A percentile compares a stretch with the other conserved stretches of the same genome.
Conservation (phyloP, 2,113 vertebrate species). For the Callipepla squamata region DNA sequence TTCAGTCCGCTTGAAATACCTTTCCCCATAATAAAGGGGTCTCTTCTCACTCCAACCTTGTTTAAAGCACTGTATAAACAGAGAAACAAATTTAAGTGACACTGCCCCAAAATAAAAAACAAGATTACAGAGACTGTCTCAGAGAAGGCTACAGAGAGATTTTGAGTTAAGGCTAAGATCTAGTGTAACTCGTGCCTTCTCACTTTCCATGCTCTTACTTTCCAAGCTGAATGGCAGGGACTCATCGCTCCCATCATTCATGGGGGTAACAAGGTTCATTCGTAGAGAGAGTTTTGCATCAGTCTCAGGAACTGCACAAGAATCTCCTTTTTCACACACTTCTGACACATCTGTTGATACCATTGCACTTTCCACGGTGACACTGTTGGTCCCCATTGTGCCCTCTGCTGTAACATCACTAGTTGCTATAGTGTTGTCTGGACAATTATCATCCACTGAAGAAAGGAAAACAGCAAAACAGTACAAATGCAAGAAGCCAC, state of each 20-base stretch:
- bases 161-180: background rate
- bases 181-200: background rate
- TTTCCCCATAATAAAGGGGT: constrained; percentile 28
- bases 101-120: constrained; percentile 11
- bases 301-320: constrained; percentile 33
- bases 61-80: constrained; percentile 45
- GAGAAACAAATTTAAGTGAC: constrained; percentile 37
- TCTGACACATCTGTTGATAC: constrained; percentile 78
- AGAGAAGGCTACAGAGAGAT: background rate
- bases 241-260: constrained; percentile 85
- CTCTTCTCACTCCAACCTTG: constrained; percentile 17
- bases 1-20: background rate
- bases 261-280: constrained; percentile 91
- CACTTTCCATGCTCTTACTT: constrained; percentile 81
- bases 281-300: constrained; percentile 88
- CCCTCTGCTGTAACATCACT: constrained; percentile 83
- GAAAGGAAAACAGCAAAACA: constrained; percentile 29
- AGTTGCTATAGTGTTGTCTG: constrained; percentile 78
- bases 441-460: constrained; percentile 84
- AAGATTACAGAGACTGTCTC: background rate
- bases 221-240: constrained; percentile 90
- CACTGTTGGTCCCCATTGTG: constrained; percentile 64
- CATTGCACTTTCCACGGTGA: constrained; percentile 82
- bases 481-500: background rate
- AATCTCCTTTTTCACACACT: constrained; percentile 71